Percentiles rank a stretch among this genome's conserved stretches.
phyloP scores from a whole-genome alignment of 2,888 invertebrate species.

The Chalcis sispes region DNA sequence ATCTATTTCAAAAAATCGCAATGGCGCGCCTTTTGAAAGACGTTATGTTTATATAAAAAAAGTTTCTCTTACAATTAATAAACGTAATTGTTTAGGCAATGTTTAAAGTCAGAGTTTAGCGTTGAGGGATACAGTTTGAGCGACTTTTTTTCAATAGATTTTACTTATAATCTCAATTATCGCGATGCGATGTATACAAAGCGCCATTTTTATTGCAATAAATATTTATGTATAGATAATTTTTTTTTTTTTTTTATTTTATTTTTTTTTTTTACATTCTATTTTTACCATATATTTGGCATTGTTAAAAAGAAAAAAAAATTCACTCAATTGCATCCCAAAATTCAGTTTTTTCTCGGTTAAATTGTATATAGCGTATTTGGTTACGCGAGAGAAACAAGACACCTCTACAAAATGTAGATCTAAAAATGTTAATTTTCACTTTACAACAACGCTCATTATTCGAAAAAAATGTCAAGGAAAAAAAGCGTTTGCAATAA shows the following conservation, averaged over 20 bases:
- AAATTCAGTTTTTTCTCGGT: conserved; percentile 19
- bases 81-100: conserved; percentile 56
- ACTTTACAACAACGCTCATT: not conserved
- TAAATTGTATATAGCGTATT: not conserved
- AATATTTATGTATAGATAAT: conserved; percentile 40
- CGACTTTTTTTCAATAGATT: conserved; percentile 27
- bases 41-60: conserved; percentile 24
- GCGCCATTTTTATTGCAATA: conserved; percentile 48
- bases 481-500: not conserved
- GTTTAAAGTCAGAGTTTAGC: conserved; percentile 48
- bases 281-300: conserved; percentile 41
- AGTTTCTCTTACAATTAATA: conserved; percentile 49
- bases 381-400: conserved; percentile 5
- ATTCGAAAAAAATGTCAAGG: not conserved
- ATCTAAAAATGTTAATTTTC: conserved; percentile 8
- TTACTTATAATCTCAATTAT: conserved; percentile 28
- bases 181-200: not conserved
- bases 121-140: conserved; percentile 42
- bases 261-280: conserved; percentile 6
- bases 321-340: conserved; percentile 27
- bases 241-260: conserved; percentile 1
- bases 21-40: conserved; percentile 27
- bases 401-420: not conserved
- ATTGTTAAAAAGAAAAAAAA: conserved; percentile 35
- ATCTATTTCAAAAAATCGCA: not conserved